phyloP scores from a whole-genome alignment of 2,113 vertebrate species.

The Nyctereutes procyonoides region DNA sequence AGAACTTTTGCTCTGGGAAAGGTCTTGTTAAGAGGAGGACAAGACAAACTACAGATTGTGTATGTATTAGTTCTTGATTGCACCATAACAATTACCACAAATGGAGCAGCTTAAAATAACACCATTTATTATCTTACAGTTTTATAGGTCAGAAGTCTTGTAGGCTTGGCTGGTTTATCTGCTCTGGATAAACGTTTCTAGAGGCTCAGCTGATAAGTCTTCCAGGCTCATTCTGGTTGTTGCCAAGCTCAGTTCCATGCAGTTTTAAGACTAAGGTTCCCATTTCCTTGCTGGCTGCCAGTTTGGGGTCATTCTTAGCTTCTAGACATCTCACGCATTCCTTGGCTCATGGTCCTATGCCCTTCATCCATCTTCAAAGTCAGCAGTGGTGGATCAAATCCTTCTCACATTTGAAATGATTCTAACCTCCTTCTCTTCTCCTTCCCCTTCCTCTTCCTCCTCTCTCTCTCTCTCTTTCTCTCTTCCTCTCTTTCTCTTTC shows the following conservation, averaged over 20 bases:
- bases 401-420: not conserved
- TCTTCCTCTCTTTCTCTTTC: not conserved
- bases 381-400: not conserved
- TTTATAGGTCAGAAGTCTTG: not conserved
- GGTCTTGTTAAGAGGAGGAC: not conserved
- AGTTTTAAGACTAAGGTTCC: not conserved
- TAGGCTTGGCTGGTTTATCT: not conserved
- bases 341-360: no score
- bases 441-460: not conserved
- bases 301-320: not conserved
- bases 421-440: not conserved
- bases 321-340: not conserved
- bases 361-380: not conserved
- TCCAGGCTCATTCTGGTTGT: not conserved
- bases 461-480: no score
- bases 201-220: not conserved
- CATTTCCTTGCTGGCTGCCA: not conserved
- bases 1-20: not conserved
- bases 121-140: not conserved
- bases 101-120: no score
- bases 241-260: not conserved
- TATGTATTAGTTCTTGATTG: no score
- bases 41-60: not conserved
- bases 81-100: not conserved
- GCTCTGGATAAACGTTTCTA: not conserved